Conservation (phyloP, 2,113 vertebrate genomes). For the Arenaria interpres region DNA sequence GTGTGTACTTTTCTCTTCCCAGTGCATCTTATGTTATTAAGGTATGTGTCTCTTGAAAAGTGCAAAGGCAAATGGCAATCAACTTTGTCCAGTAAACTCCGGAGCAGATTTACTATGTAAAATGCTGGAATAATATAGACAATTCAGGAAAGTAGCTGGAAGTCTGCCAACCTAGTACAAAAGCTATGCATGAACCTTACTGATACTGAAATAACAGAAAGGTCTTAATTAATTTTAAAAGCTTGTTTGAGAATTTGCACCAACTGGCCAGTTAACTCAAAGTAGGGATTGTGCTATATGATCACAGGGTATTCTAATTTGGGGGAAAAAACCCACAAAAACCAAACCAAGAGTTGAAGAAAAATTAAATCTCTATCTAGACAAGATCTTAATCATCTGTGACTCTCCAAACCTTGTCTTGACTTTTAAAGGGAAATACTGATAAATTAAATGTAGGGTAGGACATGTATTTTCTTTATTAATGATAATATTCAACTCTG, state of each 20-base stretch:
- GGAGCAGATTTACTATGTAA: not conserved
- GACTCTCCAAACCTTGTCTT: not conserved
- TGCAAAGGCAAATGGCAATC: not conserved
- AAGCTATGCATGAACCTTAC: not conserved
- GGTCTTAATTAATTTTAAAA: not conserved
- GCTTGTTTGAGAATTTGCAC: not conserved
- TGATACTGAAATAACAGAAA: not conserved
- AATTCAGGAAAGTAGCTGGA: not conserved
- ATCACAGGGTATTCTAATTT: not conserved
- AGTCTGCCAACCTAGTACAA: not conserved
- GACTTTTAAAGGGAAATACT: not conserved
- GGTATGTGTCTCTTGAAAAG: not conserved
- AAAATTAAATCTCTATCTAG: not conserved
- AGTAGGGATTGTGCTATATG: not conserved
- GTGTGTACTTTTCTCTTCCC: not conserved
- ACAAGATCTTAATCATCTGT: not conserved
- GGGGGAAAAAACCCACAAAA: not conserved
- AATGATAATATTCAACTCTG: not conserved
- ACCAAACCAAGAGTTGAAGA: not conserved
- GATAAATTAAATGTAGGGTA: conserved; percentile 7
- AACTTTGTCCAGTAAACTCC: not conserved
- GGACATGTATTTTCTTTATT: not conserved
- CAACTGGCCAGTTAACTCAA: not conserved
- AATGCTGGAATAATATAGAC: not conserved
- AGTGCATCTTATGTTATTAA: not conserved